Conservation (phyloP, 1,140 invertebrate species). For the Ips nitidus region DNA sequence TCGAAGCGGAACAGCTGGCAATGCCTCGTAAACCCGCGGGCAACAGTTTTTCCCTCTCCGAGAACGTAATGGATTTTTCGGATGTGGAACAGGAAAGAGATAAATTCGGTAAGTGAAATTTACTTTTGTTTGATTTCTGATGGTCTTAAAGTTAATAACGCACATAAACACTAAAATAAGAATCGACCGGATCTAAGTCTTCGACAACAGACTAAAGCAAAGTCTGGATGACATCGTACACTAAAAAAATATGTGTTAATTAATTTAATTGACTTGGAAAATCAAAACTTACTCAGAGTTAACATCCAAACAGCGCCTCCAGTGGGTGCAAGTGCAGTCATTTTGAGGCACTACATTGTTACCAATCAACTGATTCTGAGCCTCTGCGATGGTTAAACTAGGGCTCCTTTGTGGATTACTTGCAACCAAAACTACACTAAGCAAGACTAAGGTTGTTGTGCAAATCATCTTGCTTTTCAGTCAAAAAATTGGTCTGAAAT, state of each 20-base stretch:
- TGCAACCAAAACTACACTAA: background rate
- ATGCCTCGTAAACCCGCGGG: slow-evolving; percentile 42
- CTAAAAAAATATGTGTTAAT: slow-evolving; percentile 33
- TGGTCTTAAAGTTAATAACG: background rate
- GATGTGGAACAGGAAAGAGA: slow-evolving; percentile 71
- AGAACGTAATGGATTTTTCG: slow-evolving; percentile 67
- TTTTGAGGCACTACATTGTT: background rate
- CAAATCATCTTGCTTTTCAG: too few relatives aligned
- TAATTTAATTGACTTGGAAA: background rate
- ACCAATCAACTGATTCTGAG: slow-evolving; percentile 21
- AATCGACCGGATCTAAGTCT: background rate
- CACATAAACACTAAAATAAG: too few relatives aligned
- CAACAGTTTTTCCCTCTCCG: slow-evolving; percentile 55
- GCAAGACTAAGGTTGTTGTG: background rate
- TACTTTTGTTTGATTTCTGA: background rate
- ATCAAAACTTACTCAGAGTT: slow-evolving; percentile 39
- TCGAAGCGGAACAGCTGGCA: slow-evolving; percentile 40
- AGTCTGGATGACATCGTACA: slow-evolving; percentile 42
- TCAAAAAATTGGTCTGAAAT: too few relatives aligned
- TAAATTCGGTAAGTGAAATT: slow-evolving; percentile 53
- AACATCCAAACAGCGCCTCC: slow-evolving; percentile 38
- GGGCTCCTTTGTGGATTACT: slow-evolving; percentile 13
- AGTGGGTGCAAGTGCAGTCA: slow-evolving; percentile 38
- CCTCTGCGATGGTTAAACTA: slow-evolving; percentile 17
- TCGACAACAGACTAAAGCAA: slow-evolving; percentile 42